Percentiles rank a stretch among this genome's conserved stretches.
Evolutionary conservation across 2,797 vertebrate genomes (phyloP).

Genomic region (Falco peregrinus): DNA sequence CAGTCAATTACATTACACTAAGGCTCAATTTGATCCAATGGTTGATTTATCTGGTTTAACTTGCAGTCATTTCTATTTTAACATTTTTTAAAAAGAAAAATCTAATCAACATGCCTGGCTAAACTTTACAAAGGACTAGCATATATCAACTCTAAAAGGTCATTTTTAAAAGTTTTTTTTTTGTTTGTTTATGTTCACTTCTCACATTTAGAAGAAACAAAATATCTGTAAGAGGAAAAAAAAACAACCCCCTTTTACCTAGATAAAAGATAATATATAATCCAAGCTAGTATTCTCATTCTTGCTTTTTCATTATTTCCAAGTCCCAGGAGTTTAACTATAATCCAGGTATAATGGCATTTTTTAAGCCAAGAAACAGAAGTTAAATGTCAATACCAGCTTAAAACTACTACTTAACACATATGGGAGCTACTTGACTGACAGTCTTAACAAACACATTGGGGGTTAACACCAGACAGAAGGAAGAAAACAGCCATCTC

Average conservation of each 20-base stretch:
- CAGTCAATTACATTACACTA: neutral
- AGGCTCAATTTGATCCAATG: neutral
- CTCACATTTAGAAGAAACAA: neutral
- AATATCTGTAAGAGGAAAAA: neutral
- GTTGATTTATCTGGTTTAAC: neutral
- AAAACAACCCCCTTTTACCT: neutral
- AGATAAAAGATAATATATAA: constrained; percentile 17
- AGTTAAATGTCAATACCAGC: constrained; percentile 37
- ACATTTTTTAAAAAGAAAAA: neutral
- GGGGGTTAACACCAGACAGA: neutral
- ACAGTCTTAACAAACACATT: neutral
- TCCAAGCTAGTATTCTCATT: constrained; percentile 38
- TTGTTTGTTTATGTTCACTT: neutral
- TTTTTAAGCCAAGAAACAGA: constrained; percentile 16
- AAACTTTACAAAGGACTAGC: neutral
- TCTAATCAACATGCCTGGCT: neutral
- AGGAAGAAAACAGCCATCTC: neutral
- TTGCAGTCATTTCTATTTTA: neutral
- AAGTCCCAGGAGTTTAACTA: neutral
- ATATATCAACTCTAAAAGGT: neutral
- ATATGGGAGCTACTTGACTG: neutral
- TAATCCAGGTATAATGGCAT: constrained; percentile 42
- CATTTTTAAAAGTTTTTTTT: neutral
- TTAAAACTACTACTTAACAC: constrained; percentile 46
- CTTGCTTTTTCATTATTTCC: constrained; percentile 34